phyloP scores from a whole-genome alignment of 2,888 invertebrate species.

The Amiota minor region DNA sequence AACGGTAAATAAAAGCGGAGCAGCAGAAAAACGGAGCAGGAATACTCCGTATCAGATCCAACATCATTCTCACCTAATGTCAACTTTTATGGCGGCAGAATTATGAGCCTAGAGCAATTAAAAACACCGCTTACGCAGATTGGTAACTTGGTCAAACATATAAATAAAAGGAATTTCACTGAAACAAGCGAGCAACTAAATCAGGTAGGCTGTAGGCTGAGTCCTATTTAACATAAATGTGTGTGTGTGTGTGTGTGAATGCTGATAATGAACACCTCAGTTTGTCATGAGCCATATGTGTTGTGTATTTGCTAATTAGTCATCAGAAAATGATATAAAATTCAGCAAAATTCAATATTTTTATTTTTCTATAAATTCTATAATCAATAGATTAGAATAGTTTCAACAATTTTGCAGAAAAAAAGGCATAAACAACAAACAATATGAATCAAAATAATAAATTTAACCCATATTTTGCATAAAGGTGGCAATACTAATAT shows the following conservation, averaged over 20 bases:
- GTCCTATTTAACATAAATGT: too few species aligned
- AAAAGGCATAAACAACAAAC: neutral
- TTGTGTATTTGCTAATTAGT: too few species aligned
- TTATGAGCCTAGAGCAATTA: slow-evolving; percentile 99
- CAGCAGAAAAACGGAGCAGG: neutral
- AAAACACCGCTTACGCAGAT: slow-evolving; percentile 99
- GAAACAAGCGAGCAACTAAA: slow-evolving; percentile 90
- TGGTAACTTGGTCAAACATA: slow-evolving; percentile 95
- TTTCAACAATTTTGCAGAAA: too few species aligned
- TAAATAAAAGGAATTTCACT: slow-evolving; percentile 96
- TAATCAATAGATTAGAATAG: too few species aligned
- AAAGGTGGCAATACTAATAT: slow-evolving; percentile 46
- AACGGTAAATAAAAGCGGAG: neutral
- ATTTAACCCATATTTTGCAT: slow-evolving; percentile 4
- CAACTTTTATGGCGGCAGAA: slow-evolving; percentile 80
- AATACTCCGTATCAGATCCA: neutral
- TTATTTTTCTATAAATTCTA: too few species aligned
- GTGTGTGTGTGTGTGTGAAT: neutral
- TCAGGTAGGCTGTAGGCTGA: slow-evolving; percentile 89
- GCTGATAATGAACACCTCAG: neutral
- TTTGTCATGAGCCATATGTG: too few species aligned
- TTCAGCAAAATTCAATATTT: too few species aligned
- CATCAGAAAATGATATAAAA: too few species aligned
- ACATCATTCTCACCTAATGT: slow-evolving; percentile 5
- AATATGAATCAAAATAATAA: slow-evolving; percentile 51